Percentiles rank a stretch among this genome's conserved stretches.
phyloP scores from a whole-genome alignment of 2,113 vertebrate genomes.

The Plecotus auritus region DNA sequence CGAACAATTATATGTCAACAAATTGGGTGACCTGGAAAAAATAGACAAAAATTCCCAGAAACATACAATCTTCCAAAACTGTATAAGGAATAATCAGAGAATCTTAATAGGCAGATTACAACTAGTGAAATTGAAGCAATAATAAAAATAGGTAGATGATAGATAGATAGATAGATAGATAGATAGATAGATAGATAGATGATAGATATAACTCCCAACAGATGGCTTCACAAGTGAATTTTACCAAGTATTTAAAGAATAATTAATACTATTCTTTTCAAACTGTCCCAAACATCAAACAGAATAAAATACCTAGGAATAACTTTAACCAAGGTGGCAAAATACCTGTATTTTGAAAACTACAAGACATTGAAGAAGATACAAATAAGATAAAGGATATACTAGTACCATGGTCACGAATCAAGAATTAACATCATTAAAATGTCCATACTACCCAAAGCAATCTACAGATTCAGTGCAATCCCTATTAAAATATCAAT shows the following conservation, averaged over 20 bases:
- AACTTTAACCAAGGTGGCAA: neutral
- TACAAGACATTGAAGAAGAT: neutral
- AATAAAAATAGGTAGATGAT: neutral
- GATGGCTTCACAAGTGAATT: neutral
- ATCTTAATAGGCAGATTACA: neutral
- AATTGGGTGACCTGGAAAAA: neutral
- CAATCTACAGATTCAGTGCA: neutral
- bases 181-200: too few relatives aligned
- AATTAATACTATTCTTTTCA: neutral
- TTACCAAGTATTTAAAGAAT: neutral
- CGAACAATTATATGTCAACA: neutral
- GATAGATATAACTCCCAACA: neutral
- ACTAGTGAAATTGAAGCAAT: neutral
- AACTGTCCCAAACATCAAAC: neutral
- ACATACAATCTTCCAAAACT: neutral
- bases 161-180: too few relatives aligned
- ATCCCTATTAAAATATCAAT: neutral
- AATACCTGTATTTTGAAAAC: neutral
- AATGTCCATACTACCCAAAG: neutral
- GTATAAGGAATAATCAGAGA: neutral
- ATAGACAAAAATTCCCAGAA: neutral
- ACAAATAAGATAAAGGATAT: neutral
- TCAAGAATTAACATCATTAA: neutral
- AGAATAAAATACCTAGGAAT: neutral
- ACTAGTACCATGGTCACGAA: neutral